Conservation (phyloP, 2,888 invertebrate species). For the Tenthredo notha region DNA sequence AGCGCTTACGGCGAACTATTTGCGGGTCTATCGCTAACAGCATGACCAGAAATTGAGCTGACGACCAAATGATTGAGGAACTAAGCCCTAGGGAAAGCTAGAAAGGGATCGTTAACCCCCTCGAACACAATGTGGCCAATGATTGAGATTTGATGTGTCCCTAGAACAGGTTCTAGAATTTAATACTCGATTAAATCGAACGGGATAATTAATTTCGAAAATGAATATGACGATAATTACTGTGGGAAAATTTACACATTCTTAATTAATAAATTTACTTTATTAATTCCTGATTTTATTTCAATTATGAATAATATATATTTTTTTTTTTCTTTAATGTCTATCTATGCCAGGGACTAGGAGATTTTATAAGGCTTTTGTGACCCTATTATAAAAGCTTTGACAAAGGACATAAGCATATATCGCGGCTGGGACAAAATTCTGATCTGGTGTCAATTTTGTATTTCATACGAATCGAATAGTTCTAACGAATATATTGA, state of each 20-base stretch:
- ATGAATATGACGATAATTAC: too few species aligned
- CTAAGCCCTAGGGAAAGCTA: background rate
- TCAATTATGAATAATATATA: too few species aligned
- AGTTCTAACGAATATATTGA: background rate
- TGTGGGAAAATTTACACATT: background rate
- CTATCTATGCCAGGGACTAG: background rate
- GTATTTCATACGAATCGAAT: conserved; percentile 8
- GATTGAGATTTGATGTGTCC: background rate
- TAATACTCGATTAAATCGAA: too few species aligned
- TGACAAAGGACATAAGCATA: background rate
- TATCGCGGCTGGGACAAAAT: background rate
- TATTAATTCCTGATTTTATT: too few species aligned
- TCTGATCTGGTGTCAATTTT: background rate
- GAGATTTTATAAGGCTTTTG: conserved; percentile 26
- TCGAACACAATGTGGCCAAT: background rate
- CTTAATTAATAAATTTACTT: too few species aligned
- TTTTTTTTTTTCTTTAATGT: background rate
- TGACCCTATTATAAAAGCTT: conserved; percentile 39
- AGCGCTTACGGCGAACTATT: background rate
- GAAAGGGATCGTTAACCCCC: background rate
- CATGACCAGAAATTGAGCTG: background rate
- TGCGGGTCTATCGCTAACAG: background rate
- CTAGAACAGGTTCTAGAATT: background rate
- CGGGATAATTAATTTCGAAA: too few species aligned
- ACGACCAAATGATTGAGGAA: background rate